Percentiles rank a stretch among this genome's conserved stretches.
Conservation (phyloP, 2,797 vertebrate species). For the Mormyrops boulengeri region DNA sequence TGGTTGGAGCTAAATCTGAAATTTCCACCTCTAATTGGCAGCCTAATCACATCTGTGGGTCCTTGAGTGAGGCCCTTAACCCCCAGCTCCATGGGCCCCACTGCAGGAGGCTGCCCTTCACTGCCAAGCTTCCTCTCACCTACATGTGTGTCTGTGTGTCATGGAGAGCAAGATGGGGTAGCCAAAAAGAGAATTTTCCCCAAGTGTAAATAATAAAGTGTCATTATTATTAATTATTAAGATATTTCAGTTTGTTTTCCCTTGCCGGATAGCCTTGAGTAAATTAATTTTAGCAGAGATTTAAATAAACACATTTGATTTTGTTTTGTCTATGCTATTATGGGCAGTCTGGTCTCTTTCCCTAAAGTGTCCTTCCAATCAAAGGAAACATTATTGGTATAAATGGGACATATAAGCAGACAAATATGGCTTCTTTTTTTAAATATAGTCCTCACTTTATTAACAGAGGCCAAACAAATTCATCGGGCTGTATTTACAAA, state of each 20-base stretch:
- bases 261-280: neutral
- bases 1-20: neutral
- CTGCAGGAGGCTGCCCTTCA: neutral
- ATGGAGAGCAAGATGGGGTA: neutral
- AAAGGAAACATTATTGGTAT: slow-evolving; percentile 14
- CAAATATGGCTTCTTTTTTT: slow-evolving; percentile 41
- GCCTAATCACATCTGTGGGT: neutral
- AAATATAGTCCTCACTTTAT: slow-evolving; percentile 79
- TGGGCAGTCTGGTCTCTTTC: neutral
- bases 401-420: slow-evolving; percentile 37
- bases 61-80: neutral
- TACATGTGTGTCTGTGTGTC: neutral
- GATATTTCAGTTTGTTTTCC: neutral
- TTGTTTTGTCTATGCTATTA: neutral
- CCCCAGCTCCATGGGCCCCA: neutral
- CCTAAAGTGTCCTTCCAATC: neutral
- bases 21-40: neutral
- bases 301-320: neutral
- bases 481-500: slow-evolving; percentile 76
- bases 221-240: neutral
- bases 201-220: neutral
- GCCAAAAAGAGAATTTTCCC: neutral
- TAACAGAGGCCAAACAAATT: slow-evolving; percentile 77
- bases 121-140: neutral
- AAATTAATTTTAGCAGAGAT: neutral